A percentile compares a stretch with the other conserved stretches of the same genome.
Conservation (phyloP, 2,113 vertebrate genomes). For the Falco punctatus region DNA sequence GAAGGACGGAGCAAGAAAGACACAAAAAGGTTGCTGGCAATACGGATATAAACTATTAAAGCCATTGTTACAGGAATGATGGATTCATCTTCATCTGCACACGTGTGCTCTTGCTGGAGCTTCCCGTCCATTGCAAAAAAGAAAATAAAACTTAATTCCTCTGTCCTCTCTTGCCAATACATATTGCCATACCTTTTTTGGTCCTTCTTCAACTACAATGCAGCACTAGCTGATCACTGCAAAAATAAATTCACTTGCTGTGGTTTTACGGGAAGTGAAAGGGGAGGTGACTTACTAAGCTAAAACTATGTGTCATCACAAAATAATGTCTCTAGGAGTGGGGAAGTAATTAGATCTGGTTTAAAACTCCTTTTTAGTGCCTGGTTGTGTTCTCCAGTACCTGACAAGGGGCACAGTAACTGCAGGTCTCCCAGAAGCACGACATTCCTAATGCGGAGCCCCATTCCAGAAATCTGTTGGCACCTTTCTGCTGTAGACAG, state of each 20-base stretch:
- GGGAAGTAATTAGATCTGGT: background rate
- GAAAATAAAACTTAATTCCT: background rate
- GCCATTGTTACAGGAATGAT: background rate
- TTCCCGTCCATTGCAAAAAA: background rate
- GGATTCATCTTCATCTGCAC: background rate
- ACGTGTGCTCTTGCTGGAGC: background rate
- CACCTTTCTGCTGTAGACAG: background rate
- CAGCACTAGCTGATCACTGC: background rate
- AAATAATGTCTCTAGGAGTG: background rate
- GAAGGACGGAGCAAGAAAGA: background rate
- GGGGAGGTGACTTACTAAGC: background rate
- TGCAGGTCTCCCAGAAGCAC: background rate
- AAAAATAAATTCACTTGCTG: background rate
- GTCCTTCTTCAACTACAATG: background rate
- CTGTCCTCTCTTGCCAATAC: background rate
- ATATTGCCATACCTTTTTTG: background rate
- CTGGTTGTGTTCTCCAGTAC: background rate
- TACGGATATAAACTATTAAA: background rate
- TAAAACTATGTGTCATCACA: background rate
- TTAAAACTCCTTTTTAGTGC: background rate
- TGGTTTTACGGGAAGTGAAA: background rate
- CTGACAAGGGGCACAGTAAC: background rate
- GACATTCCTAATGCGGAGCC: background rate
- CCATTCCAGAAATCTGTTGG: background rate
- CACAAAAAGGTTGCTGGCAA: background rate